These are phyloP conservation scores for Ascaphus truei DNA, from an alignment of 2,113 vertebrate species.

Conservation along the genomic window DNA sequence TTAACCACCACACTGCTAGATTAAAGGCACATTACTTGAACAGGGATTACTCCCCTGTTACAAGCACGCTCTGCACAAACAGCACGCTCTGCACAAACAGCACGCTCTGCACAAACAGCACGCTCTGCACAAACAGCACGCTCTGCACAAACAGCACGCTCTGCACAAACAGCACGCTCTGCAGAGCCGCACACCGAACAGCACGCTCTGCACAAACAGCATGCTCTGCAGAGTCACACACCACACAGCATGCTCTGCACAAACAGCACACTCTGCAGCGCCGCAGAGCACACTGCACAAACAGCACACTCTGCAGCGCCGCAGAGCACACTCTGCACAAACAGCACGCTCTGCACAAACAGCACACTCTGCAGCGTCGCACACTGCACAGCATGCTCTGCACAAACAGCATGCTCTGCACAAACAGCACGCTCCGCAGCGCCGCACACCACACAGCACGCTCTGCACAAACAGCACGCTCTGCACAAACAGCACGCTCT, in stretches of 20 bases:
- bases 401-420: not conserved
- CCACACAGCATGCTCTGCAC: not conserved
- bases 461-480: not conserved
- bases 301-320: not conserved
- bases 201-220: slow-evolving; percentile 70
- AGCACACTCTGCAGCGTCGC: no score
- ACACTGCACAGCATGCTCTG: not conserved
- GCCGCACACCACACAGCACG: no score
- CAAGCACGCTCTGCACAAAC: not conserved
- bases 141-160: not conserved
- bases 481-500: not conserved
- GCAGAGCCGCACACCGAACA: no score
- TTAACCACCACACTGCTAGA: no score
- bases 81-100: not conserved
- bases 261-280: not conserved
- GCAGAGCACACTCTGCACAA: not conserved
- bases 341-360: not conserved
- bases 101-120: not conserved
- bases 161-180: not conserved
- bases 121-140: slow-evolving; percentile 66
- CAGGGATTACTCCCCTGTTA: no score
- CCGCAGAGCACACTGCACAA: no score
- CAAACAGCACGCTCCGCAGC: not conserved
- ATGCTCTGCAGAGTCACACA: not conserved
- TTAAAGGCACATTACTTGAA: no score